phyloP scores from a whole-genome alignment of 1,140 invertebrate genomes.

The Caligus rogercresseyi region DNA sequence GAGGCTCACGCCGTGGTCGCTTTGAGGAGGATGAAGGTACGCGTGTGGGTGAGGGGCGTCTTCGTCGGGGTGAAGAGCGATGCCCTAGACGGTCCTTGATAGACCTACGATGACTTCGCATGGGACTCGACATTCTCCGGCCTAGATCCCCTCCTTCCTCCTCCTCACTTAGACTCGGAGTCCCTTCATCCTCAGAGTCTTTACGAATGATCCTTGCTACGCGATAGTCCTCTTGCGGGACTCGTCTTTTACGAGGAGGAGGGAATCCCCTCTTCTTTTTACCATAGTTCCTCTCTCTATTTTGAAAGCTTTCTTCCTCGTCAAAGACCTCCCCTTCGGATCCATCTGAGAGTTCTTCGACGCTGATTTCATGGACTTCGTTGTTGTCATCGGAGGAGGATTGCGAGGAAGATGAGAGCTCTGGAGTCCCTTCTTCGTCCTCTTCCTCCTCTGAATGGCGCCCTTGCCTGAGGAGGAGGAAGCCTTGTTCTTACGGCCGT shows the following conservation, averaged over 20 bases:
- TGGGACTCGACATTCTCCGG: background rate
- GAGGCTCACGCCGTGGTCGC: background rate
- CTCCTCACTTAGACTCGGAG: slow-evolving; percentile 15
- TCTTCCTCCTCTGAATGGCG: background rate
- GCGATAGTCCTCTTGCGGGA: background rate
- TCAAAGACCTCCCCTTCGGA: background rate
- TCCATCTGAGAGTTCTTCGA: background rate
- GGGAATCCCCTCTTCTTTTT: too few species aligned
- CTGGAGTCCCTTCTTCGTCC: background rate
- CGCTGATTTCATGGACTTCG: background rate
- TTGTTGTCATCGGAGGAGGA: too few species aligned
- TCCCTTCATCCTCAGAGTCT: slow-evolving; percentile 6
- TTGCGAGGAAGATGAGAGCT: background rate
- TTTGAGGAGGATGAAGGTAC: background rate
- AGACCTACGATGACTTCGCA: background rate
- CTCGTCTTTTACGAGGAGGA: too few species aligned
- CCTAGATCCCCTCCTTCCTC: background rate
- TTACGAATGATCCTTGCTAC: background rate
- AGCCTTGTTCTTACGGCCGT: background rate
- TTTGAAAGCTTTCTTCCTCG: background rate
- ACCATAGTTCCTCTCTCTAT: too few species aligned
- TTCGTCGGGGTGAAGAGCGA: background rate
- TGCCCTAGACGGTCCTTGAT: background rate
- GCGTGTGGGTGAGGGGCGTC: background rate
- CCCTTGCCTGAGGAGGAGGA: too few species aligned